Conservation (phyloP, 2,113 vertebrate genomes). For the Sialia sialis region DNA sequence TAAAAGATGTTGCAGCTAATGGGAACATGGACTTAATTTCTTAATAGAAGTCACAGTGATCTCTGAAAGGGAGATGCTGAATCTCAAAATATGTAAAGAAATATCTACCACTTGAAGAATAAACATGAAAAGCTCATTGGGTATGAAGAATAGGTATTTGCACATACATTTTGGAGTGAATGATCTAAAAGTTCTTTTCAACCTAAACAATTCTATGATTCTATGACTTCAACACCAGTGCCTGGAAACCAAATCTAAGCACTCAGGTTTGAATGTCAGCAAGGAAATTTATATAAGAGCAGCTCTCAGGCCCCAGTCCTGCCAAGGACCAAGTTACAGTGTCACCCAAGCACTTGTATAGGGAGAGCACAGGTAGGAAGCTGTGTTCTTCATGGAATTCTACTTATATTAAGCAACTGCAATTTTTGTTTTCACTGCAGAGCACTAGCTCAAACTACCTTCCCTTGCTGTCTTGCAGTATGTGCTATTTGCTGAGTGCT, state of each 20-base stretch:
- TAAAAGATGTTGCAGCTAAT: not conserved
- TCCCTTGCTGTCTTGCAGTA: not conserved
- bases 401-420: not conserved
- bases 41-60: not conserved
- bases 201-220: not conserved
- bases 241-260: not conserved
- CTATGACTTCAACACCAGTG: not conserved
- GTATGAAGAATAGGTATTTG: not conserved
- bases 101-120: not conserved
- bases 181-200: not conserved
- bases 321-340: not conserved
- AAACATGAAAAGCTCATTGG: not conserved
- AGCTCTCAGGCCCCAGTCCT: not conserved
- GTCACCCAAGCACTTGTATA: not conserved
- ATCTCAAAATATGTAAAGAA: not conserved
- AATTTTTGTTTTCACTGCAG: not conserved
- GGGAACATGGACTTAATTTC: not conserved
- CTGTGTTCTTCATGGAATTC: not conserved
- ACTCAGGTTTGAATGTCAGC: not conserved
- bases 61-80: not conserved
- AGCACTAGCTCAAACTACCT: not conserved
- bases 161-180: not conserved
- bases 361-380: not conserved
- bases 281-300: not conserved
- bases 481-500: not conserved